A percentile compares a stretch with the other conserved stretches of the same genome.
Evolutionary conservation across 2,797 vertebrate genomes (phyloP).

Genomic region (Microctenopoma steveboyesi): DNA sequence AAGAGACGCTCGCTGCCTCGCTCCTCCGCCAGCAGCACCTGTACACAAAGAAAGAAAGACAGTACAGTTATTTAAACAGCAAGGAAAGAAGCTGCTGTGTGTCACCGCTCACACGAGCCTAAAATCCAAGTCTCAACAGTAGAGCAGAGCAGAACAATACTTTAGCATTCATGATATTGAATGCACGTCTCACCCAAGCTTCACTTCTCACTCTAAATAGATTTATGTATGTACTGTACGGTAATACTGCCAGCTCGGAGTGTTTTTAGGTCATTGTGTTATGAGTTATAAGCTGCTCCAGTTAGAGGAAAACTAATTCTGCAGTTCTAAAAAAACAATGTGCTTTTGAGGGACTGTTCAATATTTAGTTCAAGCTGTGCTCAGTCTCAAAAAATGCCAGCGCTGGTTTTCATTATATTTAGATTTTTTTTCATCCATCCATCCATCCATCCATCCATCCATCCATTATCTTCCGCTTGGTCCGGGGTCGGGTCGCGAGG

Average conservation of each 20-base stretch:
- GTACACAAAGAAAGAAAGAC: neutral
- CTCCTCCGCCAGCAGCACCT: slow-evolving; percentile 93
- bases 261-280: slow-evolving; percentile 56
- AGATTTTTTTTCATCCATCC: neutral
- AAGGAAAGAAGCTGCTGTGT: slow-evolving; percentile 1
- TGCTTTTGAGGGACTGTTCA: slow-evolving; percentile 36
- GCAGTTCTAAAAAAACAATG: slow-evolving; percentile 11
- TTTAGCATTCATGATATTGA: neutral
- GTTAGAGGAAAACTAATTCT: slow-evolving; percentile 39
- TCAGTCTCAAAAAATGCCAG: neutral
- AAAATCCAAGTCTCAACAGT: neutral
- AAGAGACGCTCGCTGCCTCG: slow-evolving; percentile 89
- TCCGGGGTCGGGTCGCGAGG: no score
- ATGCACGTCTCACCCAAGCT: neutral
- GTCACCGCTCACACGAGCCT: neutral
- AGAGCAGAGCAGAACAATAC: no score
- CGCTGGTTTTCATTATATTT: neutral
- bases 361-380: neutral
- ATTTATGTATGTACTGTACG: slow-evolving; percentile 15
- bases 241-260: slow-evolving; percentile 20
- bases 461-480: no score
- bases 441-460: no score
- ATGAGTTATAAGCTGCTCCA: slow-evolving; percentile 39
- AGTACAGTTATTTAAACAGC: slow-evolving; percentile 4
- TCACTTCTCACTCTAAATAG: slow-evolving; percentile 9